A percentile compares a stretch with the other conserved stretches of the same genome.
These are phyloP conservation scores for Australoheros scitulus DNA, from an alignment of 2,113 vertebrate species.

Conservation along the genomic window DNA sequence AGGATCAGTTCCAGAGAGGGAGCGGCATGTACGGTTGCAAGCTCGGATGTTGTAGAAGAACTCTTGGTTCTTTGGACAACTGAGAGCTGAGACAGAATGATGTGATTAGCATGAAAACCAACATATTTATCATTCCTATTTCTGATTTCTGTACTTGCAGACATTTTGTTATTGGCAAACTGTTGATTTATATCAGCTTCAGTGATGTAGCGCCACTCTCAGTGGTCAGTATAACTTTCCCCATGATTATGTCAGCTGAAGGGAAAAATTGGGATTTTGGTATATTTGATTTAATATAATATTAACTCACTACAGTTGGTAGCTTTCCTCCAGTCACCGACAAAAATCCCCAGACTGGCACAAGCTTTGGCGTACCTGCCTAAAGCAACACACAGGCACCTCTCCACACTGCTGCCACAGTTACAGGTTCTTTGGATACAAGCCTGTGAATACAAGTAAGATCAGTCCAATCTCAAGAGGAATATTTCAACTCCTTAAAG, in stretches of 20 bases:
- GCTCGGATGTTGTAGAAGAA: slow-evolving; percentile 67
- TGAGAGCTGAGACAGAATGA: slow-evolving; percentile 52
- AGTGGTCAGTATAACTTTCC: not conserved
- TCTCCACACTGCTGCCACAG: slow-evolving; percentile 37
- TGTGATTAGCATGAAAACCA: not conserved
- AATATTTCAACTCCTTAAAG: rapidly evolving
- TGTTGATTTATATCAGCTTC: not conserved
- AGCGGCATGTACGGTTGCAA: slow-evolving; percentile 75
- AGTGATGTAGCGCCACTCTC: not conserved
- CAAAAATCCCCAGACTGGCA: slow-evolving; percentile 47
- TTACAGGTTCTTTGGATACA: slow-evolving; percentile 73
- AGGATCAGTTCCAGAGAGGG: slow-evolving; percentile 64
- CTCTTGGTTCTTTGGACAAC: slow-evolving; percentile 66
- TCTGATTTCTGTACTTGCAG: not conserved
- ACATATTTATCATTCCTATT: not conserved
- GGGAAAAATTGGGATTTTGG: not conserved
- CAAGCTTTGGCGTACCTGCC: slow-evolving; percentile 78
- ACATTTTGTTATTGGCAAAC: not conserved
- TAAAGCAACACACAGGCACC: slow-evolving; percentile 72
- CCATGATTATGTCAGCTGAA: not conserved
- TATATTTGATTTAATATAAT: not conserved
- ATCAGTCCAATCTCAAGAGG: not conserved
- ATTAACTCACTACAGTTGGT: slow-evolving; percentile 74
- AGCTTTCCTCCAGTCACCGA: slow-evolving; percentile 74
- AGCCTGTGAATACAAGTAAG: slow-evolving; percentile 49